Base-by-base conservation (phyloP, 2,888 invertebrate species). In the Odontothrips loti region DNA sequence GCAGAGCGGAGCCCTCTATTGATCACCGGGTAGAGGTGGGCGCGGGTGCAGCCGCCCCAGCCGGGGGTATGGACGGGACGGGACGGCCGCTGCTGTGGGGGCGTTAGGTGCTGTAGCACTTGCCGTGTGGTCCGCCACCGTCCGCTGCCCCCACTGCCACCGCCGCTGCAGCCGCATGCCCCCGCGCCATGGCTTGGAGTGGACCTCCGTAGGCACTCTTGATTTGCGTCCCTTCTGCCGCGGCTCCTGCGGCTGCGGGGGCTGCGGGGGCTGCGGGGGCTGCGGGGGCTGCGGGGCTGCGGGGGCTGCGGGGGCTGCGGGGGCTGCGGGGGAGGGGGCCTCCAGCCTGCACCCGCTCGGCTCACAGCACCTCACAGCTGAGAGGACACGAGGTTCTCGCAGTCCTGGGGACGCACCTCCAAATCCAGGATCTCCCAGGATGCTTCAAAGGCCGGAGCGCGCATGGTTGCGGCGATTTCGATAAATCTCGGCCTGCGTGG, bases 1-100 rank as follows among this genome's bases (percentile, higher is more conserved):
- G 23, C 23, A n/a, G 68, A 10, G 27, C 68, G 68, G 68, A 75
- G 68, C 68, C 68, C 68, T 75, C 68, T 75, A 75, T 75, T 75
- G 68, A 75, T 75, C 68, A 75, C 68, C 68, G 68, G 23, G 23
- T 27, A 15, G 51, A 51, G 51, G 51, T 17, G 51, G 68, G 11
- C 9, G 68, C 68, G 68, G 68, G 23, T 12, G 68, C 23, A 27
- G 68, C 68, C 23, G 27, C 68, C n/a, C n/a, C n/a, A n/a, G n/a
- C n/a, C 23, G 68, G 12, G 68, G 68, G 23, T 23, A 11, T 11
- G 8, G 23, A 6, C 23, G 68, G 23, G 23, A 11, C 23, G 27
- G 23, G 6, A 10, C 23, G 11, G 68, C 68, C 8, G n/a, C 8
- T 10, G 68, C 68, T 23, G 68, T 23, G 11, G 23, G 11, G n/a